phyloP scores from a whole-genome alignment of 2,113 vertebrate genomes.

The Petaurus breviceps region DNA sequence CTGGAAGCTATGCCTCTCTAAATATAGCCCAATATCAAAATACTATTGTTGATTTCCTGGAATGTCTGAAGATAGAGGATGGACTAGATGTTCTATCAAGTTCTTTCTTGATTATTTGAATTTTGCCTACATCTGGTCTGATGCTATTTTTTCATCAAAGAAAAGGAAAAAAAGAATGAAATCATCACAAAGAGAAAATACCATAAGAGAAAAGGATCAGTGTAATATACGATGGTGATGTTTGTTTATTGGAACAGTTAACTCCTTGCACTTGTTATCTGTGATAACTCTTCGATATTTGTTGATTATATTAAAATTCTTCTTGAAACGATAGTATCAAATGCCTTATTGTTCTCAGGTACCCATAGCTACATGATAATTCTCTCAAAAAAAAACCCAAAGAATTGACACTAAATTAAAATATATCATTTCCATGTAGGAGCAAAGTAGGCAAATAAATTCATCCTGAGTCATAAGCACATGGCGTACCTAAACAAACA shows the following conservation, averaged over 20 bases:
- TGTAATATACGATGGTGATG: not conserved
- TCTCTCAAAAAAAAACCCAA: not conserved
- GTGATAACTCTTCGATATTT: not conserved
- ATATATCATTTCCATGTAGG: not conserved
- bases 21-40: not conserved
- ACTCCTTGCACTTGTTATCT: not conserved
- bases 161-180: not conserved
- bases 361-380: not conserved
- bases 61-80: not conserved
- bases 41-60: not conserved
- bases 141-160: not conserved
- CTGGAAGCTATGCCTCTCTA: not conserved
- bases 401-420: not conserved
- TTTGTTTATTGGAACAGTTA: not conserved
- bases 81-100: not conserved
- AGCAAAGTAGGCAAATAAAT: not conserved
- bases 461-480: not conserved
- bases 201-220: not conserved
- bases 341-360: not conserved
- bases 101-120: not conserved
- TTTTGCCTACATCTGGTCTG: not conserved
- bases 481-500: not conserved
- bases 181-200: not conserved
- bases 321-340: not conserved
- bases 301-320: not conserved